Evolutionary conservation across 2,797 vertebrate species (phyloP), one percentile per base, ranked within the genome.

Genomic region (Cossypha polioptera): DNA sequence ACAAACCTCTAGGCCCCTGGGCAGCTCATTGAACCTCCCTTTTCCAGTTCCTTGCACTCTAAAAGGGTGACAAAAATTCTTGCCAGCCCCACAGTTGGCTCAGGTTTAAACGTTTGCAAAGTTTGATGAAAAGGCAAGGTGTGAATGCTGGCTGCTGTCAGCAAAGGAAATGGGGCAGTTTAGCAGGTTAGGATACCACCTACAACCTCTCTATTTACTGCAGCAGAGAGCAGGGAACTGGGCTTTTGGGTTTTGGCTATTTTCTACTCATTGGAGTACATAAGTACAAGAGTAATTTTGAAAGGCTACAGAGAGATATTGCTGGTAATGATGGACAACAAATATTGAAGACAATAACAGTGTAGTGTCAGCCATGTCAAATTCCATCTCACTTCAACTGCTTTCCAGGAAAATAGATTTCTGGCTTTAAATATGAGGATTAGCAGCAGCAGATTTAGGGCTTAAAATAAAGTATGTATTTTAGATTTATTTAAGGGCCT

Each of bases 401-500:
- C 85, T 94, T 93, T 96, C 76, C 65, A 72, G 93, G 94, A 95
- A 96, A 97, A 90, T 75, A 84, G 76, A 88, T 96, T 95, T 96
- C 88, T 94, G 92, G 65, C 79, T 95, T 93, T 93, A 95, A 95
- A 94, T 86, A 88, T 71, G 71, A 92, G 95, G 96, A 96, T 97
- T 97, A 96, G 90, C 90, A 96, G 87, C 86, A 96, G 92, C 69
- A 95, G 93, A 96, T 97, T 97, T 96, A 93, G 65, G 51, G 94
- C 93, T 97, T 96, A 96, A 94, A 96, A 95, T 86, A 85, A 93
- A 93, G 93, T 90, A 96, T 63, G 95, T 72, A 94, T 93, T 94
- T 86, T 80, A 96, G 96, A 97, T 96, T 97, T 95, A 96, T 96
- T 96, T 93, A 87, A 90, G 71, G 81, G 79, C 88, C 94, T 95